Evolutionary conservation across 92 coral and sea anemone species (phyloP).

Genomic region (Zoanthus solanderi): DNA sequence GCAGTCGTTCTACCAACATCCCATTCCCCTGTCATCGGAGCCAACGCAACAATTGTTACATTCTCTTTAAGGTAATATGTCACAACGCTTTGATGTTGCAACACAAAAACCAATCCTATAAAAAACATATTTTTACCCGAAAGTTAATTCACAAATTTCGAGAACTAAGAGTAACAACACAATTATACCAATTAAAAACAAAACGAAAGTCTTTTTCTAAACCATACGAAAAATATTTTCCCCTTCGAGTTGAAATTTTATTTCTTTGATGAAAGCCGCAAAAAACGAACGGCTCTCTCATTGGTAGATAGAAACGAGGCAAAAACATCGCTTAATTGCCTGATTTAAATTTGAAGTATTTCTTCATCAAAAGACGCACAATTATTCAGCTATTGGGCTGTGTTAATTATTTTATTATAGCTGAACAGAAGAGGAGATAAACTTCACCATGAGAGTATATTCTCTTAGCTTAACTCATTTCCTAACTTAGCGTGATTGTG

Average conservation of each 20-base stretch:
- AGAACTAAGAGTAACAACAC: neutral
- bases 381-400: no score
- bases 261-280: constrained; percentile 38
- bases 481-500: no score
- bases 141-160: neutral
- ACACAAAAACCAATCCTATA: neutral
- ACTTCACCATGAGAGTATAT: no score
- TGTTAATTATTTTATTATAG: no score
- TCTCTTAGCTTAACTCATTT: no score
- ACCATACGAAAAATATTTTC: neutral
- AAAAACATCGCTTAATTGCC: neutral
- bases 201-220: neutral
- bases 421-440: no score
- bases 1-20: constrained; percentile 90
- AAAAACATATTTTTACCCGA: neutral
- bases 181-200: neutral
- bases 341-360: neutral
- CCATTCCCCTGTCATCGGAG: constrained; percentile 93
- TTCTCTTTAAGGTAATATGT: constrained; percentile 48
- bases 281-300: neutral
- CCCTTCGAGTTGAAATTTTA: neutral
- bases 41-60: constrained; percentile 79
- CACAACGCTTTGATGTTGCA: neutral
- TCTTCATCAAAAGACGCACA: no score
- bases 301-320: constrained; percentile 24